Evolutionary conservation across 2,888 invertebrate genomes (phyloP).

Genomic region (Sthenelais limicola): DNA sequence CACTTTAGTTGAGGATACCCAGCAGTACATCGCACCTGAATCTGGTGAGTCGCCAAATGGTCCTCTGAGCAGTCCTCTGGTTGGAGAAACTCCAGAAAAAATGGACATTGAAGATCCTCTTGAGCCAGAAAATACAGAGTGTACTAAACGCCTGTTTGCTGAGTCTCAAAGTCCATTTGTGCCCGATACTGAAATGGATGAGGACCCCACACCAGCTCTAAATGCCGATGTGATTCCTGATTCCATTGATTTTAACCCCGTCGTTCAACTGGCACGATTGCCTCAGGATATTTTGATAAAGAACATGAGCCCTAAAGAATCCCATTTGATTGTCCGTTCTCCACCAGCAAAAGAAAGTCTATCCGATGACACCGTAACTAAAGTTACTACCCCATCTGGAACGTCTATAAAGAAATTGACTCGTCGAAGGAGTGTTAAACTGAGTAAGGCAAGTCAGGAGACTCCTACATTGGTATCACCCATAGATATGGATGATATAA

Average conservation of each 20-base stretch:
- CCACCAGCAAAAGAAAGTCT: background rate
- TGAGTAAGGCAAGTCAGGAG: conserved; percentile 32
- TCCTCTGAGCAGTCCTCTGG: background rate
- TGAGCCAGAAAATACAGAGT: background rate
- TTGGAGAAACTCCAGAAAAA: conserved; percentile 10
- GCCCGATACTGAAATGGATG: background rate
- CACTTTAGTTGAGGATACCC: conserved; percentile 10
- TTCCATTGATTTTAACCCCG: conserved; percentile 4
- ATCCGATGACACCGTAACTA: conserved; percentile 10
- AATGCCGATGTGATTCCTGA: background rate
- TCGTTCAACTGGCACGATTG: conserved; percentile 28
- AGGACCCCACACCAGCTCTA: background rate
- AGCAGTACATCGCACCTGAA: background rate
- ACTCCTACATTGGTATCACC: conserved; percentile 4
- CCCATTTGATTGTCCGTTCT: background rate
- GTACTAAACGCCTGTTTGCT: background rate
- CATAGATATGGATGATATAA: conserved; percentile 35
- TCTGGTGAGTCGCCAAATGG: background rate
- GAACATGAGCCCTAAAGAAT: conserved; percentile 1
- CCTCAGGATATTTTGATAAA: background rate
- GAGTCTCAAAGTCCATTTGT: background rate
- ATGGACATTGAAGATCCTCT: background rate
- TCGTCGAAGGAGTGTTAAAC: conserved; percentile 13
- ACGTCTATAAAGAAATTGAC: background rate
- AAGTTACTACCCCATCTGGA: background rate